phyloP scores from a whole-genome alignment of 2,888 invertebrate species.

The Hirtodrosophila cameraria region DNA sequence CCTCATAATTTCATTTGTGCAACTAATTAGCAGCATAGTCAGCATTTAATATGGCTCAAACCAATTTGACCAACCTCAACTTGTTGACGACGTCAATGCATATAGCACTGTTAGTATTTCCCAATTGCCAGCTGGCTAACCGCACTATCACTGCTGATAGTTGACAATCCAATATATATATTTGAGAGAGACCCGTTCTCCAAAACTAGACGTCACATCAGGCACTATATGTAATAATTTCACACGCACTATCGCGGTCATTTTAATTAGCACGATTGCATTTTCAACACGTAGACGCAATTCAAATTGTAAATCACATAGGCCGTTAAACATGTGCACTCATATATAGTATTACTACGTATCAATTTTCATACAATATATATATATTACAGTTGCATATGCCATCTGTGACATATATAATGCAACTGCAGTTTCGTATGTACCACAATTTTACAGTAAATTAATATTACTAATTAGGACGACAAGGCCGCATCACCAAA shows the following conservation, averaged over 20 bases:
- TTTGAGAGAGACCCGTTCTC: background rate
- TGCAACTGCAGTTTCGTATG: conserved; percentile 15
- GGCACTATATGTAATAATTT: conserved; percentile 60
- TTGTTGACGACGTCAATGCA: conserved; percentile 24
- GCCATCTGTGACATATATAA: conserved; percentile 26
- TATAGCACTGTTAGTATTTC: background rate
- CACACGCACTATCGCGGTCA: conserved; percentile 73
- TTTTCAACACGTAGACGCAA: conserved; percentile 69
- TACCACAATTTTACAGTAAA: conserved; percentile 43
- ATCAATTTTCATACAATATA: conserved; percentile 1
- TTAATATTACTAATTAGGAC: conserved; percentile 65
- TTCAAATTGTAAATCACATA: conserved; percentile 71
- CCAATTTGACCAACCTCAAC: conserved; percentile 20
- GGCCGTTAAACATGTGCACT: conserved; percentile 54
- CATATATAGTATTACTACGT: conserved; percentile 5
- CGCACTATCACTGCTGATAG: conserved; percentile 21
- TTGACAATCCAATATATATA: background rate
- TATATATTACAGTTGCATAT: conserved; percentile 7
- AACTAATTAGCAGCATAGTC: conserved; percentile 11
- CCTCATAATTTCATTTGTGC: background rate
- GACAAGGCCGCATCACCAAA: conserved; percentile 23
- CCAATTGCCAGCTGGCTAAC: conserved; percentile 8
- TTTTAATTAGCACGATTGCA: conserved; percentile 76
- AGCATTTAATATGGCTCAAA: conserved; percentile 2
- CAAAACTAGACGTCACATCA: conserved; percentile 15